A percentile compares a stretch with the other conserved stretches of the same genome.
Evolutionary conservation across 2,888 invertebrate genomes (phyloP).

Genomic region (Creontiades dilutus): DNA sequence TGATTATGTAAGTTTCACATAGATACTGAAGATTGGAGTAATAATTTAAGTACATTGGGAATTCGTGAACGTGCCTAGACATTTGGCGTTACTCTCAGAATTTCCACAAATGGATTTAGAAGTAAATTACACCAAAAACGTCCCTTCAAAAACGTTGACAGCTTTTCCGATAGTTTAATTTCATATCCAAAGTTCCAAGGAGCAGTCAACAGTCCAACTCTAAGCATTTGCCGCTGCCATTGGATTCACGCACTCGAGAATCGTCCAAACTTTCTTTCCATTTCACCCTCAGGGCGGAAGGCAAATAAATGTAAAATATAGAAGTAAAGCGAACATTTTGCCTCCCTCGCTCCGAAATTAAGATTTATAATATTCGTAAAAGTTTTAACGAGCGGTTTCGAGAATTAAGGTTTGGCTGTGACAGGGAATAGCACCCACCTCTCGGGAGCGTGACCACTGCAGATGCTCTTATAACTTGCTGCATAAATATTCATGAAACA

Average conservation of each 20-base stretch:
- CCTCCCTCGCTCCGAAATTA: constrained; percentile 1
- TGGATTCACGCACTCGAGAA: background rate
- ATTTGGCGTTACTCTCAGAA: too few species aligned
- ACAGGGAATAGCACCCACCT: background rate
- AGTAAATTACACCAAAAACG: too few species aligned
- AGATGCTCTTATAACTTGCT: constrained; percentile 18
- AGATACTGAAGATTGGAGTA: too few species aligned
- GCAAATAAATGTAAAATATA: constrained; percentile 11
- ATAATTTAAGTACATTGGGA: too few species aligned
- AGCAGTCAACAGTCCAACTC: too few species aligned
- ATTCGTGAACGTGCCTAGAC: too few species aligned
- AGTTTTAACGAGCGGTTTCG: constrained; percentile 56
- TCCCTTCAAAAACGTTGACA: too few species aligned
- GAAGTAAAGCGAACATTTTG: background rate
- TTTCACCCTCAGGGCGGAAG: background rate
- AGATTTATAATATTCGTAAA: constrained; percentile 43
- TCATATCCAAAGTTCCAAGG: too few species aligned
- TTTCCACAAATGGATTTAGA: too few species aligned
- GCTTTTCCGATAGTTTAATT: too few species aligned
- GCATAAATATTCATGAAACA: constrained; percentile 59
- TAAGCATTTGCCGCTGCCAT: too few species aligned
- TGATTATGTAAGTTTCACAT: too few species aligned
- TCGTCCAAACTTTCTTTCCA: constrained; percentile 19
- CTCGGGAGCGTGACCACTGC: constrained; percentile 43
- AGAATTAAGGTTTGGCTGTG: constrained; percentile 35